Evolutionary conservation across 2,113 vertebrate species (phyloP).

Genomic region (Menura novaehollandiae): DNA sequence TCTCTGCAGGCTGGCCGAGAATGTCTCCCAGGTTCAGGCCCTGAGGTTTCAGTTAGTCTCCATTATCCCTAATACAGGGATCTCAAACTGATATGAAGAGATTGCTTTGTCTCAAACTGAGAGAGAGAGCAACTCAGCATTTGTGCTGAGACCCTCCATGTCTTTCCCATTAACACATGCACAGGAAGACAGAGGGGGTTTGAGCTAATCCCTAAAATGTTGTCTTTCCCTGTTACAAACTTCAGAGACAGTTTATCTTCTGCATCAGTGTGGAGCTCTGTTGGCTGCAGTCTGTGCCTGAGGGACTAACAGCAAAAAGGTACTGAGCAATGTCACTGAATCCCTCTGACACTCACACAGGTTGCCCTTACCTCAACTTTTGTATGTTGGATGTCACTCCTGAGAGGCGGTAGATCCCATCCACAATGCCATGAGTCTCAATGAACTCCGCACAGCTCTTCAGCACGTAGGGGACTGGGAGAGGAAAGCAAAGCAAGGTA

Average conservation of each 20-base stretch:
- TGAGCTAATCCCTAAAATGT: neutral
- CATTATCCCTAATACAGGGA: neutral
- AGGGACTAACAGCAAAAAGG: neutral
- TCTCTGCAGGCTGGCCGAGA: neutral
- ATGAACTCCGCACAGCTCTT: conserved; percentile 96
- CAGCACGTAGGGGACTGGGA: conserved; percentile 90
- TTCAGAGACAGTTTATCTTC: neutral
- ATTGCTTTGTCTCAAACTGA: neutral
- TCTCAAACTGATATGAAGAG: neutral
- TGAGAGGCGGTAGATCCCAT: conserved; percentile 96
- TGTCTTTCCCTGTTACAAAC: neutral
- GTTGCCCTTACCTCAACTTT: conserved; percentile 81
- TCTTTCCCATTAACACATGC: neutral
- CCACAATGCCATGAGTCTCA: conserved; percentile 93
- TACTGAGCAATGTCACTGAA: neutral
- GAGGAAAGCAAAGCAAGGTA: neutral
- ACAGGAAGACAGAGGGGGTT: accelerated
- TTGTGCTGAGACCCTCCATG: neutral
- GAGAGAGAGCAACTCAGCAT: neutral
- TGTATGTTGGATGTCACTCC: conserved; percentile 98
- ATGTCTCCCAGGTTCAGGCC: neutral
- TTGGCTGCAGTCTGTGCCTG: neutral
- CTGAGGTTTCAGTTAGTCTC: neutral
- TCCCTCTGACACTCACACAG: neutral
- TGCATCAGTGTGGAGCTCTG: neutral